Conservation (phyloP, 2,888 invertebrate species). For the Endotricha flammealis region DNA sequence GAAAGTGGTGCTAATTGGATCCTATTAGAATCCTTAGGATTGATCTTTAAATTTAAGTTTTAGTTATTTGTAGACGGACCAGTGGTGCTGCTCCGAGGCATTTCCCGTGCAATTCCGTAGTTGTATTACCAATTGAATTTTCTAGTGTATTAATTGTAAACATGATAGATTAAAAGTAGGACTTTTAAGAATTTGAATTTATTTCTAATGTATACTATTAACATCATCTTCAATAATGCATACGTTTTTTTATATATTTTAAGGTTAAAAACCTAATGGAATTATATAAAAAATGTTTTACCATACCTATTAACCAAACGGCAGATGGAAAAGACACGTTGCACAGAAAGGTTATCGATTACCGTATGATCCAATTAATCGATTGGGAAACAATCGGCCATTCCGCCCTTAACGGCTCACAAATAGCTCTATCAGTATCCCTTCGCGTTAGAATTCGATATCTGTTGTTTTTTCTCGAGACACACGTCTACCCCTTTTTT, state of each 20-base stretch:
- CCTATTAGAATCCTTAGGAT: no score
- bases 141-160: no score
- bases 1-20: no score
- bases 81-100: no score
- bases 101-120: no score
- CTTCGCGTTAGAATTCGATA: slow-evolving; percentile 67
- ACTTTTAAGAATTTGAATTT: no score
- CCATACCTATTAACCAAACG: slow-evolving; percentile 31
- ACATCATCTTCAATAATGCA: no score
- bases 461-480: slow-evolving; percentile 49
- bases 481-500: slow-evolving; percentile 73
- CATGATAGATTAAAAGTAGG: no score
- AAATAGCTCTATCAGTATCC: slow-evolving; percentile 74
- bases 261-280: not conserved
- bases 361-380: slow-evolving; percentile 75
- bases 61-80: no score
- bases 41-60: no score
- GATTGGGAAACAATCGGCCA: slow-evolving; percentile 70
- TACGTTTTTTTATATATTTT: slow-evolving; percentile 17
- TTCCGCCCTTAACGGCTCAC: slow-evolving; percentile 55
- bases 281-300: slow-evolving; percentile 21
- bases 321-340: slow-evolving; percentile 71
- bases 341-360: slow-evolving; percentile 70
- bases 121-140: no score
- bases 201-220: no score